Percentiles rank a stretch among this genome's conserved stretches.
These are phyloP conservation scores for Cephus pulcher DNA, from an alignment of 2,888 invertebrate genomes.

Conservation along the genomic window DNA sequence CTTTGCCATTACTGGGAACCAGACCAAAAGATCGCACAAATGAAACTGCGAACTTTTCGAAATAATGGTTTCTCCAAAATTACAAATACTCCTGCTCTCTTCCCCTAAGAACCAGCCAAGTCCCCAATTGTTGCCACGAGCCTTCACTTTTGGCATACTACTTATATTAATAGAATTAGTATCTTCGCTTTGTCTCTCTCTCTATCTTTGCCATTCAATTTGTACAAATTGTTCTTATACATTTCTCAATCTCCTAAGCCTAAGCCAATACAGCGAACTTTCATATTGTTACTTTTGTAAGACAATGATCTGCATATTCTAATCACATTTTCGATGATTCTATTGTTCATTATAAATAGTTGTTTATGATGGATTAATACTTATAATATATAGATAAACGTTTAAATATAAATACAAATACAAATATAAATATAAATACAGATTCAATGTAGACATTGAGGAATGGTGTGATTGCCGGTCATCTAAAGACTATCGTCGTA, in stretches of 20 bases:
- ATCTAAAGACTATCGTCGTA: too few relatives aligned
- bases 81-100: slow-evolving; percentile 55
- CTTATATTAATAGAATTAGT: slow-evolving; percentile 48
- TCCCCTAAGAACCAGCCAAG: slow-evolving; percentile 48
- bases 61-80: slow-evolving; percentile 16
- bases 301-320: slow-evolving; percentile 41
- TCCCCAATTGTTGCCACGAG: slow-evolving; percentile 6
- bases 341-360: slow-evolving; percentile 36
- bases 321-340: slow-evolving; percentile 50
- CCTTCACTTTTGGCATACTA: slow-evolving; percentile 10
- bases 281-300: slow-evolving; percentile 42
- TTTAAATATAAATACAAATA: too few relatives aligned
- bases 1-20: too few relatives aligned
- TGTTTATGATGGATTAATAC: too few relatives aligned
- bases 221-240: slow-evolving; percentile 66
- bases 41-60: too few relatives aligned
- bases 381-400: too few relatives aligned
- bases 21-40: too few relatives aligned
- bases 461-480: too few relatives aligned
- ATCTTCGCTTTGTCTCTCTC: slow-evolving; percentile 53
- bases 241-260: slow-evolving; percentile 45
- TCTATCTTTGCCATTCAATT: not conserved
- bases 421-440: too few relatives aligned
- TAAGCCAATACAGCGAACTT: slow-evolving; percentile 27
- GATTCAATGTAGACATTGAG: too few relatives aligned